Conservation (phyloP, 1,140 invertebrate genomes). For the Tribolium madens region DNA sequence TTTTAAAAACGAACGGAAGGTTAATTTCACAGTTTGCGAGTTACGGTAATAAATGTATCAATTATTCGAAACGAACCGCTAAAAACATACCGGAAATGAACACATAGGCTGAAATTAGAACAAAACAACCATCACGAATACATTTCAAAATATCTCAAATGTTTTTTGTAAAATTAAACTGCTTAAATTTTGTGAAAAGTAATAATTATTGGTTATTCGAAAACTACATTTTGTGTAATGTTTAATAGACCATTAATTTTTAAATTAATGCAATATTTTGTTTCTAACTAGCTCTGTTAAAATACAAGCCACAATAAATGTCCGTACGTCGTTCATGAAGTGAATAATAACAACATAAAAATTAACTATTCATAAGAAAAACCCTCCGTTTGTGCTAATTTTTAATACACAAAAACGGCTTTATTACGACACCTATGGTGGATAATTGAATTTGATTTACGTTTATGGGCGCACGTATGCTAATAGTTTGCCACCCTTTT, state of each 20-base stretch:
- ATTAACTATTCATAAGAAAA: slow-evolving; percentile 45
- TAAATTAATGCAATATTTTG: slow-evolving; percentile 51
- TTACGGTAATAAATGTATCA: slow-evolving; percentile 58
- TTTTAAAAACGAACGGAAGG: slow-evolving; percentile 54
- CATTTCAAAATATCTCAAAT: slow-evolving; percentile 2
- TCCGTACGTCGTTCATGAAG: slow-evolving; percentile 32
- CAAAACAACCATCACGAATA: slow-evolving; percentile 40
- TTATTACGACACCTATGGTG: slow-evolving; percentile 30
- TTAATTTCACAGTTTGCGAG: slow-evolving; percentile 59
- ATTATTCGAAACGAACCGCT: slow-evolving; percentile 53
- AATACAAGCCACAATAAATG: slow-evolving; percentile 45
- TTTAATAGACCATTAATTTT: slow-evolving; percentile 50
- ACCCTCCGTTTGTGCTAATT: slow-evolving; percentile 25
- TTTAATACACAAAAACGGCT: slow-evolving; percentile 22
- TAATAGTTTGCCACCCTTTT: slow-evolving; percentile 34
- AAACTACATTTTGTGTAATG: slow-evolving; percentile 47
- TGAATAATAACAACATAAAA: slow-evolving; percentile 45
- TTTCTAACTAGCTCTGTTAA: slow-evolving; percentile 44
- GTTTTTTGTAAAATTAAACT: slow-evolving; percentile 3
- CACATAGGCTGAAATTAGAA: slow-evolving; percentile 50
- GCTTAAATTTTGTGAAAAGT: background rate
- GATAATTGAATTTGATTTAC: slow-evolving; percentile 41
- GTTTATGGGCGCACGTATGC: slow-evolving; percentile 41
- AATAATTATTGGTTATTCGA: background rate
- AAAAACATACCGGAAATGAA: slow-evolving; percentile 58